phyloP scores from a whole-genome alignment of 2,797 vertebrate species.

The Crenuchus spilurus region DNA sequence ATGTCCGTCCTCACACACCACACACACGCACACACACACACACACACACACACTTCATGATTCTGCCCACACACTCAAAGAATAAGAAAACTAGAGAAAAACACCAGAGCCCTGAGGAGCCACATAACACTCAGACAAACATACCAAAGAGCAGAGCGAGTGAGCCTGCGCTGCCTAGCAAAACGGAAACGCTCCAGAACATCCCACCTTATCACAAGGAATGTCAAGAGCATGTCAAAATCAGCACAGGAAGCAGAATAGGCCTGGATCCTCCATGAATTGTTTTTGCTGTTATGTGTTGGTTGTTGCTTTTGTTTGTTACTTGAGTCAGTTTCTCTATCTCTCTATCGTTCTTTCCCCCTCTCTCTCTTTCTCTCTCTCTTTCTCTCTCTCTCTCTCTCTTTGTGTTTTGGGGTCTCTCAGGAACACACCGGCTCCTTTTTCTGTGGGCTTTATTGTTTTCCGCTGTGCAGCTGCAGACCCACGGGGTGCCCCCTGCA shows the following conservation, averaged over 20 bases:
- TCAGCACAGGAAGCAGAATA: constrained; percentile 39
- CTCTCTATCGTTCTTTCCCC: constrained; percentile 21
- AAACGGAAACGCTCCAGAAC: constrained; percentile 54
- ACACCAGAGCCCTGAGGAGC: constrained; percentile 48
- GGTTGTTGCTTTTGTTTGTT: constrained; percentile 52
- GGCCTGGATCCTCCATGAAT: constrained; percentile 39
- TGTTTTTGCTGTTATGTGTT: constrained; percentile 38
- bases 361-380: constrained; percentile 34
- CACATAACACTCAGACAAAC: constrained; percentile 46
- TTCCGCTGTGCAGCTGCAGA: constrained; percentile 73
- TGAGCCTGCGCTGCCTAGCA: constrained; percentile 46
- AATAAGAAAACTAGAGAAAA: constrained; percentile 45
- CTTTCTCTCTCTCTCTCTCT: constrained; percentile 34
- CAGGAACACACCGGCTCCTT: constrained; percentile 56
- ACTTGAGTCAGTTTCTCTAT: constrained; percentile 31
- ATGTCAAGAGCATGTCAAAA: constrained; percentile 54
- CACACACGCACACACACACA: constrained; percentile 11
- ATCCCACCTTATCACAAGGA: constrained; percentile 56
- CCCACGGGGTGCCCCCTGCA: constrained; percentile 63
- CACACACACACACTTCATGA: constrained; percentile 25
- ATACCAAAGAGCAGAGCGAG: constrained; percentile 44
- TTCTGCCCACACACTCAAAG: constrained; percentile 47
- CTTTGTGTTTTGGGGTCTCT: constrained; percentile 51
- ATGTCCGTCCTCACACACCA: constrained; percentile 16
- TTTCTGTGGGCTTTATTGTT: constrained; percentile 70